These are phyloP conservation scores for Drosophila lacertosa DNA, from an alignment of 1,140 invertebrate genomes.

Conservation along the genomic window DNA sequence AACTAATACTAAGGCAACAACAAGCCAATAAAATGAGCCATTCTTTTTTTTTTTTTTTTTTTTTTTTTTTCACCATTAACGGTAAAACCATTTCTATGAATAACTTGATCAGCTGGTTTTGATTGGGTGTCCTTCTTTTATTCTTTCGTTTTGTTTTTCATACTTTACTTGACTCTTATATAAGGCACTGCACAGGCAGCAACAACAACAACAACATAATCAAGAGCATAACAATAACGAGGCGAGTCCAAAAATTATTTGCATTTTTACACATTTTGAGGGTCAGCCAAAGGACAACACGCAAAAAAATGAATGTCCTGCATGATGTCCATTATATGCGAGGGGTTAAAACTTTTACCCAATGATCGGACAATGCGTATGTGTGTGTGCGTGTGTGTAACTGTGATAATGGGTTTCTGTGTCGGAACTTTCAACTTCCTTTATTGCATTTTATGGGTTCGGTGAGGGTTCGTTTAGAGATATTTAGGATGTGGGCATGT, in stretches of 20 bases:
- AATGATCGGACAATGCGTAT: conserved; percentile 67
- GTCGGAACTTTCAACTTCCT: conserved; percentile 81
- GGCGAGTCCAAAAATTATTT: conserved; percentile 68
- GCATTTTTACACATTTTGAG: conserved; percentile 81
- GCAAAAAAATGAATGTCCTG: conserved; percentile 69
- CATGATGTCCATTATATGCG: conserved; percentile 73
- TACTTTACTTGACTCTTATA: conserved; percentile 44
- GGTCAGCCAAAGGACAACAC: conserved; percentile 72
- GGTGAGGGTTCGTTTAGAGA: conserved; percentile 36
- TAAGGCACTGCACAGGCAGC: conserved; percentile 21
- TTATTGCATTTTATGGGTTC: conserved; percentile 79
- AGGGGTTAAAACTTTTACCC: conserved; percentile 73
- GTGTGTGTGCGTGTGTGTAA: conserved; percentile 45
- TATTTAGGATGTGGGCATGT: conserved; percentile 18
- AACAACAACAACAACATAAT: conserved; percentile 69
- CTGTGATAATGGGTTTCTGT: conserved; percentile 82
- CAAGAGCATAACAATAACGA: conserved; percentile 79
- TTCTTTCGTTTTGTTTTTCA: no score
- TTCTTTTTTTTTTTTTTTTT: conserved; percentile 38
- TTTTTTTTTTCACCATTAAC: conserved; percentile 28
- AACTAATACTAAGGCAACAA: conserved; percentile 46
- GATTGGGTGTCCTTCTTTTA: no score
- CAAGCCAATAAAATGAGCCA: conserved; percentile 73
- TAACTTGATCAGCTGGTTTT: no score
- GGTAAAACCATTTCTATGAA: conserved; percentile 31